These are phyloP conservation scores for Aporophyla lueneburgensis DNA, from an alignment of 2,888 invertebrate genomes.

Conservation along the genomic window DNA sequence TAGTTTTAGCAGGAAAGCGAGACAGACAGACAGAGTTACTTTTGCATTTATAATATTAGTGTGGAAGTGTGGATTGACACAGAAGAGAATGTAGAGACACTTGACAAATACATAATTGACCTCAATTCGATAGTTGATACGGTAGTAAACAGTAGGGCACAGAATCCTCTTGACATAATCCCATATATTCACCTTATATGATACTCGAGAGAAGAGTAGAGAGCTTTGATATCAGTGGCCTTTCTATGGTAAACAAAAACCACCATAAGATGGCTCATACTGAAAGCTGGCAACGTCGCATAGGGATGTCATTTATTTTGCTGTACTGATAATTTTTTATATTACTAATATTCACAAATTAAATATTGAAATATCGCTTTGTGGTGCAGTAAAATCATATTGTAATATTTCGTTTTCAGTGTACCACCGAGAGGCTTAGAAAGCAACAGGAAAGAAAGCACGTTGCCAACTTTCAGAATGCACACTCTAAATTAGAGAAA, in stretches of 20 bases:
- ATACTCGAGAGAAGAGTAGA: background rate
- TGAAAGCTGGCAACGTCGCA: background rate
- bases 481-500: background rate
- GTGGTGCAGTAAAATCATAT: no score
- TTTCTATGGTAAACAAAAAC: background rate
- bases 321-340: background rate
- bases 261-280: background rate
- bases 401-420: no score
- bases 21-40: no score
- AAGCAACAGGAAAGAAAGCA: no score
- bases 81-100: background rate
- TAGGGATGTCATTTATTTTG: background rate
- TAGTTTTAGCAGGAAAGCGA: no score
- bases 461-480: background rate
- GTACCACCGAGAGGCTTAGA: no score
- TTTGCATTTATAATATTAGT: no score
- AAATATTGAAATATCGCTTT: background rate
- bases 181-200: conserved; percentile 24
- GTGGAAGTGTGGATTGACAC: no score
- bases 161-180: conserved; percentile 12
- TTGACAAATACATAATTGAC: background rate
- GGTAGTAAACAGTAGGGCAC: conserved; percentile 1
- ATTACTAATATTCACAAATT: no score
- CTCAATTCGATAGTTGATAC: conserved; percentile 14
- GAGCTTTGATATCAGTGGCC: conserved; percentile 8